These are phyloP conservation scores for Pterocles burchelli DNA, from an alignment of 2,113 vertebrate species.

Conservation along the genomic window DNA sequence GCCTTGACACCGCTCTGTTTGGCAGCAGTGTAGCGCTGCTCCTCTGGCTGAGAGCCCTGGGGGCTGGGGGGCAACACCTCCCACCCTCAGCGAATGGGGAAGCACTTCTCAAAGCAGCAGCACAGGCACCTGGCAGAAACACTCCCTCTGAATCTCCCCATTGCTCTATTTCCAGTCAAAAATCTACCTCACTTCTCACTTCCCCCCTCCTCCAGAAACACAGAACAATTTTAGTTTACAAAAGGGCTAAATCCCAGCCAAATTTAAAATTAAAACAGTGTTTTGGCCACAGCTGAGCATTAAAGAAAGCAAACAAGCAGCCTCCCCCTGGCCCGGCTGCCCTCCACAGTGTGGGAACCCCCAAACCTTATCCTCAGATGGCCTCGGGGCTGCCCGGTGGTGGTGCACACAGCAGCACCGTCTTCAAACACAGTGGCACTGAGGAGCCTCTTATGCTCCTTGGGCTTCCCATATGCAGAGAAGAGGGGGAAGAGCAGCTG, in stretches of 20 bases:
- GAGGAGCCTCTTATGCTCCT: background rate
- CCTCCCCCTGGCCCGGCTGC: background rate
- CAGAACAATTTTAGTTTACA: background rate
- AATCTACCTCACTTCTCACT: background rate
- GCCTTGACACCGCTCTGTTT: background rate
- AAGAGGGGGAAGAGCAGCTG: accelerated
- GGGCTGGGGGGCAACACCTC: background rate
- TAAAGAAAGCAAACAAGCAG: slow-evolving; percentile 31
- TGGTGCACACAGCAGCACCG: accelerated
- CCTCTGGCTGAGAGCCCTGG: background rate
- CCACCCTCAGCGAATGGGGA: background rate
- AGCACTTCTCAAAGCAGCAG: slow-evolving; percentile 5
- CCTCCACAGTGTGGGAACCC: background rate
- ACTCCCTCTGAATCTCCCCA: background rate
- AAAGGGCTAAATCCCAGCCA: slow-evolving; percentile 31
- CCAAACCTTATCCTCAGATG: background rate
- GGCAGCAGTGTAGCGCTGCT: background rate
- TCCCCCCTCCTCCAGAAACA: background rate
- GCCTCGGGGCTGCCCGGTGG: background rate
- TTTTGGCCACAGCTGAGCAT: slow-evolving; percentile 32
- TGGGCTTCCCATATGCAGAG: background rate
- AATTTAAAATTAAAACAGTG: slow-evolving; percentile 43
- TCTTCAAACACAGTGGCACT: accelerated
- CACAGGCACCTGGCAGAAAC: background rate
- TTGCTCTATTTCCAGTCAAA: background rate